These are phyloP conservation scores for Reinhardtius hippoglossoides DNA, from an alignment of 2,113 vertebrate species.

Conservation along the genomic window DNA sequence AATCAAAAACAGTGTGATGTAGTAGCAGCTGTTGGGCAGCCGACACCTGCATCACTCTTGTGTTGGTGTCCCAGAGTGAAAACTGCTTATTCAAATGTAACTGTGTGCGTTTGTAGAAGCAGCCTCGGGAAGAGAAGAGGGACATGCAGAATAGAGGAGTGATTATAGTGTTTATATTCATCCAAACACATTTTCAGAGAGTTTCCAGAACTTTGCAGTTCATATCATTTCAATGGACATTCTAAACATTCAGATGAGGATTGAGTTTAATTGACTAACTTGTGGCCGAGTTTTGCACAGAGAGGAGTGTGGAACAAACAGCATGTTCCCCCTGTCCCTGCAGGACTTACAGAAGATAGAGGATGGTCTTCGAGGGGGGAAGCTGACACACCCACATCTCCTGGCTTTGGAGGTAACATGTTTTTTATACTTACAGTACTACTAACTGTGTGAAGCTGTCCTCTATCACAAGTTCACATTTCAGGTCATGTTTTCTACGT, in stretches of 20 bases:
- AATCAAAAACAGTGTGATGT: too few species aligned
- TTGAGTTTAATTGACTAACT: neutral
- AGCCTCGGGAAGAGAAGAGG: too few species aligned
- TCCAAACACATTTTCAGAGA: neutral
- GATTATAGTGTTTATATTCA: neutral
- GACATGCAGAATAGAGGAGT: too few species aligned
- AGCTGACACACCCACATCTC: slow-evolving; percentile 71
- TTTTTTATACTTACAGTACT: neutral
- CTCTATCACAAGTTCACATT: neutral
- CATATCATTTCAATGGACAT: too few species aligned
- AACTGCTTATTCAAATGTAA: too few species aligned
- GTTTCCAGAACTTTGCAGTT: neutral
- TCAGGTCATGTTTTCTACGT: neutral
- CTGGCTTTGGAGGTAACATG: slow-evolving; percentile 85
- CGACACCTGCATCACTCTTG: too few species aligned
- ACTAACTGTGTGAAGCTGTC: neutral
- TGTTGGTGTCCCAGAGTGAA: too few species aligned
- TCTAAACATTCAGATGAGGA: neutral
- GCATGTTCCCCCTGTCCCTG: neutral
- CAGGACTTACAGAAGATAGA: slow-evolving; percentile 86
- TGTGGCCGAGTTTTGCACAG: neutral
- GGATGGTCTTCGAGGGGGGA: slow-evolving; percentile 77
- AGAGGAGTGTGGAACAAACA: neutral
- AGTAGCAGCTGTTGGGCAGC: too few species aligned
- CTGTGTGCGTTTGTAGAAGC: too few species aligned